Percentiles rank a stretch among this genome's conserved stretches.
Evolutionary conservation across 2,113 vertebrate genomes (phyloP).

Genomic region (Irena cyanogastra): DNA sequence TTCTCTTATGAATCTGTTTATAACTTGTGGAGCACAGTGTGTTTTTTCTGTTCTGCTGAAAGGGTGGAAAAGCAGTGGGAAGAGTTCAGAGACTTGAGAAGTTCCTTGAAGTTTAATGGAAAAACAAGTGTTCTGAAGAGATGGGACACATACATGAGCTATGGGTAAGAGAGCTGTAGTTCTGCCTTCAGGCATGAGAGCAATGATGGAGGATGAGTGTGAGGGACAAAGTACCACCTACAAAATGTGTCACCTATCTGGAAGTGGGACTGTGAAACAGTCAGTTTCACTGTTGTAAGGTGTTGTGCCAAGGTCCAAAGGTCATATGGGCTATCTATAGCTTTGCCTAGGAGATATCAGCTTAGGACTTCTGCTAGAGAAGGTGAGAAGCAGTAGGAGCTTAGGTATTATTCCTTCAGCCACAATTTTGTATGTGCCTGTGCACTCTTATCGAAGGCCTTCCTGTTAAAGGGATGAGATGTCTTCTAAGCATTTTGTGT

Average conservation of each 20-base stretch:
- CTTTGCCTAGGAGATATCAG: not conserved
- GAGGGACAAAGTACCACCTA: not conserved
- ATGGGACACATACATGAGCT: not conserved
- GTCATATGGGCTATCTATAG: fast-evolving
- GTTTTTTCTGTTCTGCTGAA: not conserved
- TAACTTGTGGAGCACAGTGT: not conserved
- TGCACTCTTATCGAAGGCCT: not conserved
- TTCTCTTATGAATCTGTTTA: not conserved
- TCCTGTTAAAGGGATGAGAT: not conserved
- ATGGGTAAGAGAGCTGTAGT: not conserved
- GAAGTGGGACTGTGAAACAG: not conserved
- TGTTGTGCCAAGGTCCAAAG: not conserved
- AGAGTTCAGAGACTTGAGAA: not conserved
- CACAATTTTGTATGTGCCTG: not conserved
- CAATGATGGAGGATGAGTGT: not conserved
- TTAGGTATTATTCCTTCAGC: not conserved
- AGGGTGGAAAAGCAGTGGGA: not conserved
- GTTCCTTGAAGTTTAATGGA: not conserved
- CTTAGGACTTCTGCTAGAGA: not conserved
- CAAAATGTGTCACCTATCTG: not conserved
- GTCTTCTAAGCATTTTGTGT: not conserved
- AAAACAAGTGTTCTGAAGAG: not conserved
- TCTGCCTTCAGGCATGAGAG: not conserved
- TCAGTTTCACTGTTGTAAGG: not conserved
- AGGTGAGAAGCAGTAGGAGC: not conserved